These are phyloP conservation scores for Malurus melanocephalus DNA, from an alignment of 2,113 vertebrate species.

Conservation along the genomic window DNA sequence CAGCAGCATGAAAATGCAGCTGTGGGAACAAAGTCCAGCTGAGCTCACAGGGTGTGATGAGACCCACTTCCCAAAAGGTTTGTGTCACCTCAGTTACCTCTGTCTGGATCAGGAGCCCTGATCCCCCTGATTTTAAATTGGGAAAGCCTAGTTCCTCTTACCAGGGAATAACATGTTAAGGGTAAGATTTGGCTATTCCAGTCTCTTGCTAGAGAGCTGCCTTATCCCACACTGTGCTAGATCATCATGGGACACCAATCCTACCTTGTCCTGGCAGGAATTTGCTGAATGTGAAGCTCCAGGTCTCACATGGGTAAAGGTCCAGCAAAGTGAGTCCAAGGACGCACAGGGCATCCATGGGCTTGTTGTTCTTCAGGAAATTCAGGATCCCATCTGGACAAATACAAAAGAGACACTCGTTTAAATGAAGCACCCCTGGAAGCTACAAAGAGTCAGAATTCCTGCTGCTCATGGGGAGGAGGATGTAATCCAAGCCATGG, in stretches of 20 bases:
- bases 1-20: not conserved
- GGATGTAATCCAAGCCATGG: not conserved
- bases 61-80: not conserved
- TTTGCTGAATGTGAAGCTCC: constrained; percentile 75
- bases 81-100: not conserved
- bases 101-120: not conserved
- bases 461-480: not conserved
- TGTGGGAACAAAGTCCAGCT: not conserved
- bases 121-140: not conserved
- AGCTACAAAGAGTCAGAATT: not conserved
- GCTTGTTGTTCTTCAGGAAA: constrained; percentile 76
- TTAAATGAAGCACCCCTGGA: not conserved
- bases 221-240: not conserved
- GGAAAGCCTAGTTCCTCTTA: not conserved
- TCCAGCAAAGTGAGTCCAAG: constrained; percentile 74
- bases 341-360: constrained; percentile 72
- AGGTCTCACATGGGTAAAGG: constrained; percentile 73
- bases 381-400: constrained; percentile 71
- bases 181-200: not conserved
- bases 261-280: constrained; percentile 73
- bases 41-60: not conserved
- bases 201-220: not conserved
- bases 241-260: not conserved
- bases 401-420: not conserved
- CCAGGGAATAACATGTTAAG: too few species aligned